These are phyloP conservation scores for Zenarchopterus dispar DNA, from an alignment of 2,797 vertebrate species.

Conservation along the genomic window DNA sequence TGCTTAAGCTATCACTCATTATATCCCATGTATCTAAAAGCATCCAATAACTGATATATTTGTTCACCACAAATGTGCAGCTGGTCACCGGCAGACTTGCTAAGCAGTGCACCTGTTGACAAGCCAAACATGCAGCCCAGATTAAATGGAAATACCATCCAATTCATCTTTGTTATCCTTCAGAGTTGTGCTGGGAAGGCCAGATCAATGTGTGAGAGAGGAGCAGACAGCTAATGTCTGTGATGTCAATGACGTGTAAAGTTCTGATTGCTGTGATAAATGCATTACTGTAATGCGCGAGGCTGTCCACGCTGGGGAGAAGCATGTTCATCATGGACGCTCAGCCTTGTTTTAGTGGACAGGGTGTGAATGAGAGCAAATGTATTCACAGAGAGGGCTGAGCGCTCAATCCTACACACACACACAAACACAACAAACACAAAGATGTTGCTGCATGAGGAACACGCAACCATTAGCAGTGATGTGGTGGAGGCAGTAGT, in stretches of 20 bases:
- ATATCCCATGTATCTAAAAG: slow-evolving; percentile 21
- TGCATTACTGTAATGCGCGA: slow-evolving; percentile 51
- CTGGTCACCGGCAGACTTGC: slow-evolving; percentile 62
- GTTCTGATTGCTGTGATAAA: slow-evolving; percentile 62
- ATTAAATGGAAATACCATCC: slow-evolving; percentile 69
- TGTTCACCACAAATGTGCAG: slow-evolving; percentile 59
- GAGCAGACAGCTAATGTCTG: slow-evolving; percentile 40
- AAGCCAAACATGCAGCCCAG: slow-evolving; percentile 65
- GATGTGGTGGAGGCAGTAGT: slow-evolving; percentile 48
- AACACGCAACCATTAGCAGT: slow-evolving; percentile 59
- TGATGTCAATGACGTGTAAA: slow-evolving; percentile 44
- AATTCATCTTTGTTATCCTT: slow-evolving; percentile 70
- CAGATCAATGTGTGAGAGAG: slow-evolving; percentile 59
- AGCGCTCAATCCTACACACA: slow-evolving; percentile 2
- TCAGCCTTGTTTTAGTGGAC: slow-evolving; percentile 34
- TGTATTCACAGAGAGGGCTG: slow-evolving; percentile 12
- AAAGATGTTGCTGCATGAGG: slow-evolving; percentile 39
- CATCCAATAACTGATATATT: slow-evolving; percentile 36
- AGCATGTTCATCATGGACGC: slow-evolving; percentile 30
- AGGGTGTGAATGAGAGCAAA: slow-evolving; percentile 22
- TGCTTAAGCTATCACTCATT: slow-evolving; percentile 34
- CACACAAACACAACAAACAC: neutral
- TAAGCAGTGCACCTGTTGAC: slow-evolving; percentile 74
- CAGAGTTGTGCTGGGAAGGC: slow-evolving; percentile 43
- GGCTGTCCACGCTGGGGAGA: slow-evolving; percentile 45